Percentiles rank a stretch among this genome's conserved stretches.
Evolutionary conservation across 2,888 invertebrate genomes (phyloP).

Genomic region (Acanthosepion pharaonis): DNA sequence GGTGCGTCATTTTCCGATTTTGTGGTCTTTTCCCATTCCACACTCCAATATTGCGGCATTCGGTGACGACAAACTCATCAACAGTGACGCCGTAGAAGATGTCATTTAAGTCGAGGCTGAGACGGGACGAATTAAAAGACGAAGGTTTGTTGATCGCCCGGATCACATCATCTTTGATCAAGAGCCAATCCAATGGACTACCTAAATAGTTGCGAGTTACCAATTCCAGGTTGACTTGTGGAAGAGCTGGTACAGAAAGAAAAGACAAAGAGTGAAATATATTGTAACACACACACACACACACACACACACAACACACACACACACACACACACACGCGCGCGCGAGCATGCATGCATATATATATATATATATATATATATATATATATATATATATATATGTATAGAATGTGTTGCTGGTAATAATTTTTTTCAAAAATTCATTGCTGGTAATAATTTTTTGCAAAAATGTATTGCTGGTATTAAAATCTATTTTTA

Average conservation of each 20-base stretch:
- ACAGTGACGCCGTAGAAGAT: slow-evolving; percentile 69
- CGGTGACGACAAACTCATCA: slow-evolving; percentile 70
- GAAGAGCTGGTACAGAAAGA: slow-evolving; percentile 64
- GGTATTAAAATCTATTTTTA: no score
- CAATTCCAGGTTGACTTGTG: slow-evolving; percentile 70
- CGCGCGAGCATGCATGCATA: no score
- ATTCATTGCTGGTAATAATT: no score
- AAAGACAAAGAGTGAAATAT: no score
- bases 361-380: no score
- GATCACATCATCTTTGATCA: slow-evolving; percentile 61
- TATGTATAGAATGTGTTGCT: no score
- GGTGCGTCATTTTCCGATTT: slow-evolving; percentile 61
- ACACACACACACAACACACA: no score
- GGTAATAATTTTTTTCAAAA: no score
- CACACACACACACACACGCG: no score
- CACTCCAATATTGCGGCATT: slow-evolving; percentile 66
- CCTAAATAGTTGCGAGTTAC: slow-evolving; percentile 72
- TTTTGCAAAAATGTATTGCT: no score
- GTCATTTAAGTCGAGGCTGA: slow-evolving; percentile 65
- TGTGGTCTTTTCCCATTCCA: slow-evolving; percentile 69
- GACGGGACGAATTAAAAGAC: slow-evolving; percentile 61
- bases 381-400: no score
- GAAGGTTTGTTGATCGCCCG: slow-evolving; percentile 62
- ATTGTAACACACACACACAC: no score
- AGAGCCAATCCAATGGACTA: slow-evolving; percentile 64